Evolutionary conservation across 37 sponge, comb jelly and placozoan genomes (phyloP).

Genomic region (Amphimedon queenslandica): DNA sequence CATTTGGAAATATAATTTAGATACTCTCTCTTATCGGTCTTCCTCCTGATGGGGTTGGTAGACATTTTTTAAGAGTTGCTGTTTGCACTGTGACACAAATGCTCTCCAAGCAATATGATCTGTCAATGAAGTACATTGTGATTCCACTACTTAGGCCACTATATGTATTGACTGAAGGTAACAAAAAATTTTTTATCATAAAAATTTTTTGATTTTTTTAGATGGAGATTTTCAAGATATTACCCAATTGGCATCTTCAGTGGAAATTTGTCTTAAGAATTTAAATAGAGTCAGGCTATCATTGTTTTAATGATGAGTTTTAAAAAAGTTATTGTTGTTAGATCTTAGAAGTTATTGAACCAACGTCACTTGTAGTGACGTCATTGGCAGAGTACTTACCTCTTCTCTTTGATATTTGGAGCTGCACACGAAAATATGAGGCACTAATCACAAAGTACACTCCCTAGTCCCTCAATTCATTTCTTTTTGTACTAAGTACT

Average conservation of each 20-base stretch:
- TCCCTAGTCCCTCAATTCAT: no score
- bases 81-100: constrained; percentile 38
- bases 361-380: constrained; percentile 25
- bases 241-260: neutral
- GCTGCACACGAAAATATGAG: neutral
- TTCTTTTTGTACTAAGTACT: no score
- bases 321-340: neutral
- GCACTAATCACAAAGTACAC: no score
- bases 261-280: constrained; percentile 14
- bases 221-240: neutral
- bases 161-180: constrained; percentile 18
- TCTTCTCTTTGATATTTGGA: constrained; percentile 43
- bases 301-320: no score
- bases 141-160: constrained; percentile 28
- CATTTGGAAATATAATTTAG: neutral
- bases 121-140: constrained; percentile 20
- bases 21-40: constrained; percentile 19
- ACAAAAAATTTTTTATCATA: no score
- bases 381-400: constrained; percentile 25
- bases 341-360: constrained; percentile 19
- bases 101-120: constrained; percentile 18
- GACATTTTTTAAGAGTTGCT: constrained; percentile 25
- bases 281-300: constrained; percentile 29
- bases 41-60: constrained; percentile 4
- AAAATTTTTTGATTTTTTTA: no score